Base-by-base conservation (phyloP, 2,113 vertebrate species). In the Typhlomys cinereus region DNA sequence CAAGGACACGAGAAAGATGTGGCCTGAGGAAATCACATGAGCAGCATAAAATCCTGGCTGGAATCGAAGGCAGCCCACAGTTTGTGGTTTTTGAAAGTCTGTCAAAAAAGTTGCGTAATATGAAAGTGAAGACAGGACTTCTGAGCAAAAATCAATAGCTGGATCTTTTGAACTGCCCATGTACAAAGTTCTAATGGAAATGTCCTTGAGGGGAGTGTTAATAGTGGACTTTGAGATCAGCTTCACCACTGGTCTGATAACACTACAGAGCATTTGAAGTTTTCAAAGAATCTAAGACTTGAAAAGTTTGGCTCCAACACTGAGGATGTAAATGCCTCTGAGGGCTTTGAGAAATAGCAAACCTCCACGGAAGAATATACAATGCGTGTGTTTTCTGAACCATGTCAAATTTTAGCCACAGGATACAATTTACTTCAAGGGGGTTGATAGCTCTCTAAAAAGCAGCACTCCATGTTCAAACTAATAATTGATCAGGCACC, bases 131-230 rank as follows among this genome's bases (percentile, higher is more conserved):
- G 96, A 96, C 95, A 95, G 94, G 96, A 97, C 96, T 97, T 98
- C 96, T 97, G 96, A 98, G 96, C 96, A 97, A 97, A 98, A 98
- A 98, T 98, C 97, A 97, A 98, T 98, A 97, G 87, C 88, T 85
- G 54, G 94, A 94, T 95, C 97, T 97, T 98, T 97, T 98, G 97
- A 97, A 97, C 97, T 97, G 97, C 93, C 97, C 97, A 90, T 96
- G 96, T 96, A 98, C 98, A 97, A 97, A 96, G 97, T 98, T 96
- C 97, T 98, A 96, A 98, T 97, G 96, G 97, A 97, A 97, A 97
- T 95, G 97, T 97, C 97, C 97, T 98, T 96, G 96, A 98, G 97
- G 96, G 96, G 95, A 96, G 97, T 97, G 98, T 97, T 97, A 97
- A 97, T 96, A 97, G 96, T 96, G 97, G 97, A 97, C 98, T 97